Conservation (phyloP, 2,797 vertebrate genomes). For the Anabacerthia variegaticeps region DNA sequence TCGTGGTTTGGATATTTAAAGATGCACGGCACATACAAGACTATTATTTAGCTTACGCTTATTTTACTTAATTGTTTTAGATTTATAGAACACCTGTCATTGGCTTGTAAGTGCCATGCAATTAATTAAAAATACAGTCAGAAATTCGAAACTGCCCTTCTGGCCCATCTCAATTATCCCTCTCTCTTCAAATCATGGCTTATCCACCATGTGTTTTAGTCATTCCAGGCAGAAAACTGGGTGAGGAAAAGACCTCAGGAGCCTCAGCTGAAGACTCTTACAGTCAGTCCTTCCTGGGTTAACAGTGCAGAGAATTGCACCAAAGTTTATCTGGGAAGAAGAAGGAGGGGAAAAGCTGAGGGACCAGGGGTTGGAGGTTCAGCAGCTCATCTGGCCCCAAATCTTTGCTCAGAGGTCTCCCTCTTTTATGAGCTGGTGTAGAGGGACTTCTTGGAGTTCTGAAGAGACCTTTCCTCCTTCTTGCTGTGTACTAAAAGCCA, state of each 20-base stretch:
- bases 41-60: not conserved
- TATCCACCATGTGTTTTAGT: not conserved
- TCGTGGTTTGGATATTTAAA: not conserved
- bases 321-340: not conserved
- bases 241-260: not conserved
- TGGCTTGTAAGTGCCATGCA: not conserved
- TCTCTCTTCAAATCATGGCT: not conserved
- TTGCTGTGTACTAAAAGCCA: not conserved
- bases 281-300: not conserved
- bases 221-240: not conserved
- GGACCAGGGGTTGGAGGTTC: not conserved
- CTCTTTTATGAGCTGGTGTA: not conserved
- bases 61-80: conserved; percentile 28
- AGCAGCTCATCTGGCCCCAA: fast-evolving
- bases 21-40: not conserved
- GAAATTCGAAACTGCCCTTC: not conserved
- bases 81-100: not conserved
- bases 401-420: not conserved
- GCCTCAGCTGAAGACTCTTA: not conserved
- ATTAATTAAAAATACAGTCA: not conserved
- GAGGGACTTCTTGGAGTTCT: not conserved
- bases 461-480: not conserved
- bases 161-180: not conserved
- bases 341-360: not conserved
- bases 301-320: not conserved